Base-by-base conservation (phyloP, 2,113 vertebrate genomes). In the Aegotheles bennettii region DNA sequence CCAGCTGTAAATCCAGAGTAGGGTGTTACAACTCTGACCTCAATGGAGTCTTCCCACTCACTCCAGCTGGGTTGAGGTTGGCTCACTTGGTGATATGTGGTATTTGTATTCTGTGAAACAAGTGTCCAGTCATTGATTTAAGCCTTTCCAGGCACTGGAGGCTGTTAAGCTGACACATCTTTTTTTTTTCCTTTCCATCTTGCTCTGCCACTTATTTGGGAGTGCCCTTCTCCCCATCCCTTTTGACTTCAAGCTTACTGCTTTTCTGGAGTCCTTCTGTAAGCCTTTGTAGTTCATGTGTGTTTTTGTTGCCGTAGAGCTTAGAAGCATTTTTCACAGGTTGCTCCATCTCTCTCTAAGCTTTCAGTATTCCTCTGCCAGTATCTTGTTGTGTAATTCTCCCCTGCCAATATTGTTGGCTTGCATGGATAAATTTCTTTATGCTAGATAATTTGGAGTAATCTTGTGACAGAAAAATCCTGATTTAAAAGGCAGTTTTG, bases 51-150 rank as follows among this genome's bases (percentile, higher is more conserved):
- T 75, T 70, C 53, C n/a, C 19, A n/a, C 43, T 70, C 28, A 40
- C 36, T 78, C 69, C 65, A 64, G 29, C 13, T 87, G 68, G 75
- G 50, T 40, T 84, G 87, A 11, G 56, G 51, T 80, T 90, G 74
- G 61, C 84, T 80, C 84, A 75, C 53, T 48, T 82, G 81, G 31
- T 78, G 42, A 42, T 68, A 8, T 4, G n/a, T 54, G 78, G 60
- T 84, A 25, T 91, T 93, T 78, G 38, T 85, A 28, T 87, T 94
- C 78, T 71, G 43, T 90, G 92, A 79, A 96, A 82, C 61, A 79
- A 78, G 69, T 2, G 1, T 68, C 73, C 50, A 77, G 63, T n/a
- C 68, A 86, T 67, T 43, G 64, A 81, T 87, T 84, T 77, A 80
- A 96, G 56, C 83, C 61, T 73, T 92, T 91, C 77, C 84, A 76